Evolutionary conservation across 1,140 invertebrate species (phyloP).

Genomic region (Anoplophora glabripennis): DNA sequence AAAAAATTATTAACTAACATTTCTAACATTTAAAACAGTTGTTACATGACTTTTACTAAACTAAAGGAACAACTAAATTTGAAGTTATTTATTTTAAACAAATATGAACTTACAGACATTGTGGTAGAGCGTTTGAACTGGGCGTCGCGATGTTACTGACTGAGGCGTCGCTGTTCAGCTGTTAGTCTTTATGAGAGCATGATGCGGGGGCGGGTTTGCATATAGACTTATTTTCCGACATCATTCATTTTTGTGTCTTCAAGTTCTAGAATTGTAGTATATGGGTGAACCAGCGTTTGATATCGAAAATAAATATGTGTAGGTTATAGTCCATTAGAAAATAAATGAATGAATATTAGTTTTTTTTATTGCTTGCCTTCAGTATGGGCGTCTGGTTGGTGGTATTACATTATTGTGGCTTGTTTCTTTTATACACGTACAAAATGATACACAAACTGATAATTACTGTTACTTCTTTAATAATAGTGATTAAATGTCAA

Average conservation of each 20-base stretch:
- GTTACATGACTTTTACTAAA: not conserved
- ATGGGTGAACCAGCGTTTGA: slow-evolving; percentile 2
- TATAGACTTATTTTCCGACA: slow-evolving; percentile 35
- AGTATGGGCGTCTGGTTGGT: too few species aligned
- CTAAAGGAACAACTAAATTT: not conserved
- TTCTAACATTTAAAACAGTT: not conserved
- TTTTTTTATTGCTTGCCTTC: too few species aligned
- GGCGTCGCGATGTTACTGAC: slow-evolving; percentile 43
- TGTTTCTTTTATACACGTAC: too few species aligned
- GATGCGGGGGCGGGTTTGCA: slow-evolving; percentile 35
- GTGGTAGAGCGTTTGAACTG: slow-evolving; percentile 29
- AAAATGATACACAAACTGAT: too few species aligned
- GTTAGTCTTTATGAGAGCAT: slow-evolving; percentile 38
- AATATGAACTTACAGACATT: slow-evolving; percentile 42
- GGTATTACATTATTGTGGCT: too few species aligned
- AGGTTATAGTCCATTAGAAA: not conserved
- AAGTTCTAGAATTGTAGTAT: not conserved
- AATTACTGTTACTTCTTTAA: too few species aligned
- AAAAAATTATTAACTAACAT: too few species aligned
- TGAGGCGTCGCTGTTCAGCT: slow-evolving; percentile 35
- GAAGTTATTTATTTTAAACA: slow-evolving; percentile 2
- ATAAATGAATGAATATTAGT: too few species aligned
- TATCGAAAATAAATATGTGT: slow-evolving; percentile 14
- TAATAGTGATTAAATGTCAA: too few species aligned
- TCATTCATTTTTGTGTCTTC: slow-evolving; percentile 13